Evolutionary conservation across 1,140 invertebrate species (phyloP).

Genomic region (Microplitis mediator): DNA sequence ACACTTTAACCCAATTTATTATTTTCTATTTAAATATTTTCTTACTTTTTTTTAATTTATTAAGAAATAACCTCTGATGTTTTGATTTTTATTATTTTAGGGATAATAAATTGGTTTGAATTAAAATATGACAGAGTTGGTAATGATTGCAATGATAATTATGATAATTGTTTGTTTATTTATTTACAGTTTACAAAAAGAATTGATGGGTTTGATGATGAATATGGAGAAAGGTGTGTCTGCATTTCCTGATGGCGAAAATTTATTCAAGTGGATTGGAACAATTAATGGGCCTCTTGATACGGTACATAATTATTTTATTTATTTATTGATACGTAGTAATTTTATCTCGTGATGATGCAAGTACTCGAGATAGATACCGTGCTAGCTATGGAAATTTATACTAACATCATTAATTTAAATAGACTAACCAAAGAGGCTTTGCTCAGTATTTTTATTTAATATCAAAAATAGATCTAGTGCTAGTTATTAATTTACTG

Average conservation of each 20-base stretch:
- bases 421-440: too few relatives aligned
- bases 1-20: background rate
- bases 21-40: background rate
- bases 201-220: constrained; percentile 85
- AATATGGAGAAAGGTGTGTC: constrained; percentile 89
- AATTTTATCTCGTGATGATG: background rate
- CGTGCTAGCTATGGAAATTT: too few relatives aligned
- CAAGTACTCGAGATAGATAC: too few relatives aligned
- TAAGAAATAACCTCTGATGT: too few relatives aligned
- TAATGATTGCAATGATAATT: background rate
- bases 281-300: constrained; percentile 89
- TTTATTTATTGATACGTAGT: constrained; percentile 1
- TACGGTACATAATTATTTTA: constrained; percentile 67
- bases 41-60: too few relatives aligned
- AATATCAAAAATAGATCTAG: too few relatives aligned
- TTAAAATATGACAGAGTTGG: constrained; percentile 1
- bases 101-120: too few relatives aligned
- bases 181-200: constrained; percentile 76
- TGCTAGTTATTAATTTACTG: too few relatives aligned
- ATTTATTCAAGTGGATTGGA: constrained; percentile 95
- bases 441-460: too few relatives aligned
- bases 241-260: constrained; percentile 95
- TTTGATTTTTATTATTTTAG: background rate
- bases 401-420: too few relatives aligned
- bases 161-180: constrained; percentile 26